Percentiles rank a stretch among this genome's conserved stretches.
These are phyloP conservation scores for Diprion similis DNA, from an alignment of 1,140 invertebrate genomes.

Conservation along the genomic window DNA sequence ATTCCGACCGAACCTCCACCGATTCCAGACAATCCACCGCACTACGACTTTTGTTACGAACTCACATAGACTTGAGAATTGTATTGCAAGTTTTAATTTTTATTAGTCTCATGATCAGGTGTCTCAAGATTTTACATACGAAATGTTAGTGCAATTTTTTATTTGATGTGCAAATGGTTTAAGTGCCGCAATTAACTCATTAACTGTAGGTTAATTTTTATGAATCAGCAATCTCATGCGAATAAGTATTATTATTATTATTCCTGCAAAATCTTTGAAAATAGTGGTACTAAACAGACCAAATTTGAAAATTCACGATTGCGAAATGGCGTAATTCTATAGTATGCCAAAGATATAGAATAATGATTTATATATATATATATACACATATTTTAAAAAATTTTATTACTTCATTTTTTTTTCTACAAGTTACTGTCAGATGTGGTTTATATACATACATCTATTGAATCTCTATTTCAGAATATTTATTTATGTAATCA, in stretches of 20 bases:
- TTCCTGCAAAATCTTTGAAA: background rate
- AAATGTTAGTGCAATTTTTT: constrained; percentile 36
- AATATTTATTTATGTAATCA: constrained; percentile 12
- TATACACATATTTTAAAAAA: constrained; percentile 1
- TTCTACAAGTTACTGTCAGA: background rate
- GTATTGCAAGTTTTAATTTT: background rate
- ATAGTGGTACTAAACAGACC: background rate
- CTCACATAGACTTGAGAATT: constrained; percentile 53
- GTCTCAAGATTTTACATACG: constrained; percentile 1
- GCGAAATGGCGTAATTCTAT: background rate
- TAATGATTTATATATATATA: background rate
- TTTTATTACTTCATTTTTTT: constrained; percentile 6
- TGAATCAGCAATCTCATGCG: background rate
- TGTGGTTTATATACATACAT: background rate
- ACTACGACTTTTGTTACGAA: constrained; percentile 85
- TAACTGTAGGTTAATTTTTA: background rate
- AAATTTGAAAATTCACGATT: background rate
- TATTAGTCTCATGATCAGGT: background rate
- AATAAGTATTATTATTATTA: background rate
- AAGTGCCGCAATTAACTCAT: constrained; percentile 24
- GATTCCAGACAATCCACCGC: constrained; percentile 86
- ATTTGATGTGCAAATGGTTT: constrained; percentile 40
- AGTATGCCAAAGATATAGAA: background rate
- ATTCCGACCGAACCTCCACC: constrained; percentile 92
- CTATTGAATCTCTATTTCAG: background rate